Conservation (phyloP, 37 sponge, comb jelly and placozoan genomes). For the Hormiphora californensis region DNA sequence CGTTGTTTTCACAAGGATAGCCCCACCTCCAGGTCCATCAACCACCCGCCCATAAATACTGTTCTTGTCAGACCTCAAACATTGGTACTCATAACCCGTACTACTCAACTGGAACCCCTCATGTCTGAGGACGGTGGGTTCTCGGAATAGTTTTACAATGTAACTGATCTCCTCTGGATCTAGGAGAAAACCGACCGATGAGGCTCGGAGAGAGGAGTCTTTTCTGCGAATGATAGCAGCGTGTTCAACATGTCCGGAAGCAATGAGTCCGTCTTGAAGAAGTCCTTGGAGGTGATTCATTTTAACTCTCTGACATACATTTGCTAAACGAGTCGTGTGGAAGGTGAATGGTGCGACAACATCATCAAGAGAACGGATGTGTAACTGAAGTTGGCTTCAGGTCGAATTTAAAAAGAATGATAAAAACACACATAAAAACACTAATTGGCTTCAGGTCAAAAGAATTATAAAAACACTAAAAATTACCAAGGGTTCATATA, state of each 20-base stretch:
- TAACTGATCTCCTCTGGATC: slow-evolving; percentile 60
- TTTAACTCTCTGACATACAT: no score
- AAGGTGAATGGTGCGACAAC: no score
- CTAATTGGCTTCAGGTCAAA: no score
- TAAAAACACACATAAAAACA: no score
- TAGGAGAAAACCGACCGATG: slow-evolving; percentile 66
- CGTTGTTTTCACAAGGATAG: slow-evolving; percentile 67
- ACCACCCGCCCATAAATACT: slow-evolving; percentile 78
- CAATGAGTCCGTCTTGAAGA: slow-evolving; percentile 66
- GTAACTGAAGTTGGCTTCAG: no score
- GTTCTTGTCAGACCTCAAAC: slow-evolving; percentile 71
- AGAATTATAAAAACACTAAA: no score
- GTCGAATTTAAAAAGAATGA: no score
- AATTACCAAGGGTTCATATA: no score
- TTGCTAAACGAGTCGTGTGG: no score
- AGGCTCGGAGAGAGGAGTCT: slow-evolving; percentile 66
- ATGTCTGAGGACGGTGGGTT: slow-evolving; percentile 58
- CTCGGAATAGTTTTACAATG: slow-evolving; percentile 56
- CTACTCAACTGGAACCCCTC: slow-evolving; percentile 74
- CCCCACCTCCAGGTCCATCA: slow-evolving; percentile 58
- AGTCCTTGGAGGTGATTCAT: slow-evolving; percentile 69
- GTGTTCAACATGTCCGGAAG: slow-evolving; percentile 78
- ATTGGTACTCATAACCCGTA: slow-evolving; percentile 58
- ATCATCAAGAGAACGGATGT: no score
- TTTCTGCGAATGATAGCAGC: slow-evolving; percentile 67